Percentiles rank a stretch among this genome's conserved stretches.
phyloP scores from a whole-genome alignment of 2,797 vertebrate species.

The Tympanoctomys barrerae region DNA sequence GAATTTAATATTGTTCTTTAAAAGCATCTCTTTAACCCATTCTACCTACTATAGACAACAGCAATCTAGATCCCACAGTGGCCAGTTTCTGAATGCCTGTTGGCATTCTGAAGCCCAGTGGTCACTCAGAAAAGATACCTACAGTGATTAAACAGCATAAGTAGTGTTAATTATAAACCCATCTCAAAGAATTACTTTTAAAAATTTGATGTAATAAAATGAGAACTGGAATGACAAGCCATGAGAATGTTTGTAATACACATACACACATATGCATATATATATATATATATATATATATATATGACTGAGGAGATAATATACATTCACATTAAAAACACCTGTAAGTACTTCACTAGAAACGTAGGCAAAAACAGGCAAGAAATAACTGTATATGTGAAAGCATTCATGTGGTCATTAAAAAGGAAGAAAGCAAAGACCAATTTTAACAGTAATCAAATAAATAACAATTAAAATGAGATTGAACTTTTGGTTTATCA shows the following conservation, averaged over 20 bases:
- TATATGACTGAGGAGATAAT: neutral
- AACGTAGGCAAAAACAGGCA: neutral
- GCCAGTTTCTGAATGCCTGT: neutral
- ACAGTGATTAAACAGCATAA: neutral
- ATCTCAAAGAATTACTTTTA: neutral
- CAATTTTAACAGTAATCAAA: neutral
- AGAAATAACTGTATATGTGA: neutral
- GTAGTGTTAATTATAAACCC: neutral
- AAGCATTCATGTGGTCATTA: neutral
- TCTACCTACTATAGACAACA: neutral
- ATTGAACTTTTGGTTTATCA: neutral
- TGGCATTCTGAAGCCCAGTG: neutral
- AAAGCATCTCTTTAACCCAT: neutral
- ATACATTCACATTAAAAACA: neutral
- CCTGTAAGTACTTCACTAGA: neutral
- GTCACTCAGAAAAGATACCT: neutral
- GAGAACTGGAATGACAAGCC: neutral
- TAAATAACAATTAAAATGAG: conserved; percentile 22
- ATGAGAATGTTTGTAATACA: neutral
- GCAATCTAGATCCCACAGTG: neutral
- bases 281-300: no score
- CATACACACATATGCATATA: neutral
- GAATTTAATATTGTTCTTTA: neutral
- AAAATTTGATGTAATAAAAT: neutral
- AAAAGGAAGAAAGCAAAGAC: conserved; percentile 16